Evolutionary conservation across 1,140 invertebrate genomes (phyloP), one percentile per base, ranked within the genome.

Genomic region (Gerris buenoi): DNA sequence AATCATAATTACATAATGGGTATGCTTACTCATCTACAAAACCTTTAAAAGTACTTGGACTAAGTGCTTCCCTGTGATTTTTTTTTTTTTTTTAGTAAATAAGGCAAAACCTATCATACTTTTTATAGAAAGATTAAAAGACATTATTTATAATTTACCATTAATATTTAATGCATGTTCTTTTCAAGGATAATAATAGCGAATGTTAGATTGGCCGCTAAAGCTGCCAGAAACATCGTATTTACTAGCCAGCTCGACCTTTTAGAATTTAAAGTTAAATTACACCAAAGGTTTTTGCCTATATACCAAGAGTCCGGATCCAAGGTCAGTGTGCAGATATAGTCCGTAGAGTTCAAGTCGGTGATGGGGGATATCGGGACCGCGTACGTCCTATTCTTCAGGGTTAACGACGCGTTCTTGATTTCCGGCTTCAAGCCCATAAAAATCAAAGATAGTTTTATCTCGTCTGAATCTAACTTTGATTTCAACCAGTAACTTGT

Each of bases 81-180:
- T n/a, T n/a, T n/a, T n/a, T n/a, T n/a, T n/a, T n/a, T n/a, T n/a
- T n/a, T n/a, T n/a, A n/a, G n/a, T n/a, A n/a, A n/a, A n/a, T n/a
- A n/a, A n/a, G n/a, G n/a, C n/a, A n/a, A n/a, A n/a, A n/a, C n/a
- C n/a, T n/a, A n/a, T n/a, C n/a, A n/a, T n/a, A n/a, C n/a, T n/a
- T n/a, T n/a, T n/a, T n/a, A n/a, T n/a, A n/a, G n/a, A n/a, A n/a
- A n/a, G n/a, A n/a, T n/a, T n/a, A n/a, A n/a, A n/a, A n/a, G n/a
- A n/a, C n/a, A n/a, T n/a, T n/a, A n/a, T n/a, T n/a, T n/a, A n/a
- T n/a, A n/a, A n/a, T n/a, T n/a, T n/a, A n/a, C n/a, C n/a, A n/a
- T n/a, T 25, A 67, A 70, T 65, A 46, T 46, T 46, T 46, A 46
- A 10, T 46, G n/a, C n/a, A n/a, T 46, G 33, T 10, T 46, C 5